phyloP scores from a whole-genome alignment of 2,888 invertebrate species.

The Cryptocephalus moraei region DNA sequence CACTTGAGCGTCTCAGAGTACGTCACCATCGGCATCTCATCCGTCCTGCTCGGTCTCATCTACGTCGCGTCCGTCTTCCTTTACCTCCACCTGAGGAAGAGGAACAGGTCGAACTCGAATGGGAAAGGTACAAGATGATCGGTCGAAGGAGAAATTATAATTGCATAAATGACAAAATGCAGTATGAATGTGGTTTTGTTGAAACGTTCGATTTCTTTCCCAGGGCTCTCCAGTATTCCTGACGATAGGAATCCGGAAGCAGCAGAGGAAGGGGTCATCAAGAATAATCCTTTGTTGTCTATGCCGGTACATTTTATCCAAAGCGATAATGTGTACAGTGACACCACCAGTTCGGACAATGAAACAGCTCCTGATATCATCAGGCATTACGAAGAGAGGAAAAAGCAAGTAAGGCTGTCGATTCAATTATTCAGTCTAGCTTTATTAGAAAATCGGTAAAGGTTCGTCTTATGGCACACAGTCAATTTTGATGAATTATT shows the following conservation, averaged over 20 bases:
- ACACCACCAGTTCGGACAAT: constrained; percentile 57
- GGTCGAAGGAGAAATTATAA: constrained; percentile 4
- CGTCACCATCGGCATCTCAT: constrained; percentile 73
- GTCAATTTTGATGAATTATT: too few relatives aligned
- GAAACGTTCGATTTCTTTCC: too few relatives aligned
- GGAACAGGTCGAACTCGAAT: constrained; percentile 31
- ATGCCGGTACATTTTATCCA: constrained; percentile 52
- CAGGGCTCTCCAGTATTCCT: too few relatives aligned
- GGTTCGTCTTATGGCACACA: too few relatives aligned
- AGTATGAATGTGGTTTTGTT: too few relatives aligned
- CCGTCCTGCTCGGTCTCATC: constrained; percentile 73
- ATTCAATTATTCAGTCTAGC: too few relatives aligned
- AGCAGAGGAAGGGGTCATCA: constrained; percentile 34
- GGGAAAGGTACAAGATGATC: too few relatives aligned
- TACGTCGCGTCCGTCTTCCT: constrained; percentile 79
- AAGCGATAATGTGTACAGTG: constrained; percentile 37
- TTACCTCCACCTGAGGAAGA: constrained; percentile 66
- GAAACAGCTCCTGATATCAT: constrained; percentile 45
- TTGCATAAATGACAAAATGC: constrained; percentile 29
- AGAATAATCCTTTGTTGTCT: constrained; percentile 63
- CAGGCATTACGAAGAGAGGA: constrained; percentile 31
- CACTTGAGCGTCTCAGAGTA: constrained; percentile 68
- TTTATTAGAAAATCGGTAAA: too few relatives aligned
- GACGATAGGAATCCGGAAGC: constrained; percentile 37
- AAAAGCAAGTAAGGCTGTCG: constrained; percentile 29